Evolutionary conservation across 2,888 invertebrate genomes (phyloP).

Genomic region (Pristionchus fissidentatus): DNA sequence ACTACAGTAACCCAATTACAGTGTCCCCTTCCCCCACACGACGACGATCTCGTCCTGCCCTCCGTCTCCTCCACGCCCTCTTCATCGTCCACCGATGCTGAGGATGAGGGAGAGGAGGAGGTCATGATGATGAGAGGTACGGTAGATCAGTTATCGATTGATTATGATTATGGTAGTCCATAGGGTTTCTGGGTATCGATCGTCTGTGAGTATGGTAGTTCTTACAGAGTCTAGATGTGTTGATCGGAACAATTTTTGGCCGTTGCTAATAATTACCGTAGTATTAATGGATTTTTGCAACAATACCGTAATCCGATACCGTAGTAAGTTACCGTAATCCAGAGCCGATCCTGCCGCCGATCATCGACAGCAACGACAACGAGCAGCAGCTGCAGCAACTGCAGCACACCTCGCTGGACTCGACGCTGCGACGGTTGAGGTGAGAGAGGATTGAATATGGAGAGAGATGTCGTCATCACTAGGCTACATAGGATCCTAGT

Average conservation of each 20-base stretch:
- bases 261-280: too few relatives aligned
- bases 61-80: slow-evolving; percentile 33
- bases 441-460: neutral
- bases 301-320: too few relatives aligned
- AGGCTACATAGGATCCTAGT: too few relatives aligned
- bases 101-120: slow-evolving; percentile 6
- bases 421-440: slow-evolving; percentile 24
- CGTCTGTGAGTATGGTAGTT: too few relatives aligned
- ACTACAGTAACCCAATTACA: neutral
- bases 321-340: too few relatives aligned
- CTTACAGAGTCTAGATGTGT: too few relatives aligned
- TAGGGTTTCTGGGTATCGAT: too few relatives aligned
- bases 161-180: neutral
- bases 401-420: neutral
- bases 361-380: slow-evolving; percentile 1
- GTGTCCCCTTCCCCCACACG: neutral
- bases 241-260: too few relatives aligned
- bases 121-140: neutral
- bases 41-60: neutral
- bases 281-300: too few relatives aligned
- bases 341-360: neutral
- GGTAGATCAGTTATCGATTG: neutral
- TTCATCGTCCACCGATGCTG: slow-evolving; percentile 21
- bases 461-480: neutral
- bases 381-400: neutral